These are phyloP conservation scores for Sporophila hypoxantha DNA, from an alignment of 2,113 vertebrate genomes.

Conservation along the genomic window DNA sequence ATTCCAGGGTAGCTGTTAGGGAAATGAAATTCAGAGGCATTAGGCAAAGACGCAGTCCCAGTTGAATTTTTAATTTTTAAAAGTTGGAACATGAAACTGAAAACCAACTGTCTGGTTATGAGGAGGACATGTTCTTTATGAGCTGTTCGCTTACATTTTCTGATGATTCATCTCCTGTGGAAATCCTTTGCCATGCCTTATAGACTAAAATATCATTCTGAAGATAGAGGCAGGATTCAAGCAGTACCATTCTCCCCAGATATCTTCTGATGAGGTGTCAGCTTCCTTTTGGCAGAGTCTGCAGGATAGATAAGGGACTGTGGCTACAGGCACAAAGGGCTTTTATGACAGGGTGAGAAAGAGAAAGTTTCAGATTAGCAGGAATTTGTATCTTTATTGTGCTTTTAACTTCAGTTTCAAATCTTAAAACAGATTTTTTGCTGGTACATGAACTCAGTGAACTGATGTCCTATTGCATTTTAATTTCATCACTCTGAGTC, in stretches of 20 bases:
- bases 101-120: background rate
- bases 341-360: slow-evolving; percentile 64
- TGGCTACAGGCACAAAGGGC: slow-evolving; percentile 48
- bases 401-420: slow-evolving; percentile 54
- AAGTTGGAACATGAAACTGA: background rate
- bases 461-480: slow-evolving; percentile 41
- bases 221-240: slow-evolving; percentile 39
- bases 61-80: background rate
- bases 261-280: slow-evolving; percentile 64
- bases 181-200: slow-evolving; percentile 32
- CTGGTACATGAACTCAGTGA: slow-evolving; percentile 34
- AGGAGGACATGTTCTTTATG: slow-evolving; percentile 25
- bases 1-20: background rate
- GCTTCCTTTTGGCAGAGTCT: slow-evolving; percentile 57
- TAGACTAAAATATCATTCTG: slow-evolving; percentile 36
- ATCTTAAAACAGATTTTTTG: slow-evolving; percentile 46
- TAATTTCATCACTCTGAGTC: slow-evolving; percentile 12
- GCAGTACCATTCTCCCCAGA: slow-evolving; percentile 48
- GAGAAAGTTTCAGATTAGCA: slow-evolving; percentile 58
- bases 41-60: background rate
- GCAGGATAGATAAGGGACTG: slow-evolving; percentile 41
- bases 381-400: slow-evolving; percentile 57
- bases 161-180: slow-evolving; percentile 27
- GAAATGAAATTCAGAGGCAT: background rate
- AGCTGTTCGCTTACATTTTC: slow-evolving; percentile 16